A percentile compares a stretch with the other conserved stretches of the same genome.
Evolutionary conservation across 2,888 invertebrate species (phyloP).

Genomic region (Eurytoma adleriae): DNA sequence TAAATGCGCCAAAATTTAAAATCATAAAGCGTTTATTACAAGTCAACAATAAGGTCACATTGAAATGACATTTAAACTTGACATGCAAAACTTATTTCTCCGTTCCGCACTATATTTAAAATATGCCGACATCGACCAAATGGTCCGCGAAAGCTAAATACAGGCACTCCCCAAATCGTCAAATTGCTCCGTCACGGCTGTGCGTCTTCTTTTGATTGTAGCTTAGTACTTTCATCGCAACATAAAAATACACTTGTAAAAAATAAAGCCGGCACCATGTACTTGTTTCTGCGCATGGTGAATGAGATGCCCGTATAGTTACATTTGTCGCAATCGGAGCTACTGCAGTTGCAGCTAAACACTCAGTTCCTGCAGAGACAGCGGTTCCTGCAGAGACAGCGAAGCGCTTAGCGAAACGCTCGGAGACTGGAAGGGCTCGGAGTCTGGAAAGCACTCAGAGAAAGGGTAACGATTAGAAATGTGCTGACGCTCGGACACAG

Average conservation of each 20-base stretch:
- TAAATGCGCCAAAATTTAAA: too few relatives aligned
- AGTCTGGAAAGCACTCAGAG: too few relatives aligned
- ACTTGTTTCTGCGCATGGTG: not conserved
- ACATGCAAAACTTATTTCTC: not conserved
- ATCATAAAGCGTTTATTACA: too few relatives aligned
- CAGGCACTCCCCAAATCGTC: too few relatives aligned
- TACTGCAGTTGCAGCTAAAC: not conserved
- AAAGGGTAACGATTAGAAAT: too few relatives aligned
- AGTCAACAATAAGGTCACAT: not conserved
- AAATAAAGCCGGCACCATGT: slow-evolving; percentile 47
- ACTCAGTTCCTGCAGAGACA: not conserved
- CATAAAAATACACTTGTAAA: slow-evolving; percentile 42
- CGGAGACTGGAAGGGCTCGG: too few relatives aligned
- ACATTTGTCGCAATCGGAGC: not conserved
- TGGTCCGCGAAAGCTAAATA: too few relatives aligned
- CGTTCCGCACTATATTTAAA: not conserved
- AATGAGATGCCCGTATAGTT: not conserved
- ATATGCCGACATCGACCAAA: not conserved
- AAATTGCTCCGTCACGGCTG: too few relatives aligned
- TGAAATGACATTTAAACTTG: too few relatives aligned
- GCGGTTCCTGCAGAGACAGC: too few relatives aligned
- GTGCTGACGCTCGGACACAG: too few relatives aligned
- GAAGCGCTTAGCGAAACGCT: too few relatives aligned
- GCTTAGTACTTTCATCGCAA: not conserved
- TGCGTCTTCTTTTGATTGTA: not conserved